These are phyloP conservation scores for Phaethornis superciliosus DNA, from an alignment of 2,113 vertebrate genomes.

Conservation along the genomic window DNA sequence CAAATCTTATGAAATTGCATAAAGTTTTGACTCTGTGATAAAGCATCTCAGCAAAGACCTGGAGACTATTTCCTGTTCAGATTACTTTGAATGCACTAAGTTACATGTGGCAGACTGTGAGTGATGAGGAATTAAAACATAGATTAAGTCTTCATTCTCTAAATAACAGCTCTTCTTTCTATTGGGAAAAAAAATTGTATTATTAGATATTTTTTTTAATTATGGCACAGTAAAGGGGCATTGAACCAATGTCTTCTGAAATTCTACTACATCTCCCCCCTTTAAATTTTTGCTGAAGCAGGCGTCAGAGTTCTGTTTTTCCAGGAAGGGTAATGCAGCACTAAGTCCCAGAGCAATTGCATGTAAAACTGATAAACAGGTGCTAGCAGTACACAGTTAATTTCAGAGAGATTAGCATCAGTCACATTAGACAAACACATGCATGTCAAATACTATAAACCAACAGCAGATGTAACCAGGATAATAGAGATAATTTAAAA, in stretches of 20 bases:
- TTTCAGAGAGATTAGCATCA: not conserved
- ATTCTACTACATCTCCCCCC: not conserved
- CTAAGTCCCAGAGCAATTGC: not conserved
- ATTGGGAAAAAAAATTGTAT: not conserved
- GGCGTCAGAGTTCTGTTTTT: not conserved
- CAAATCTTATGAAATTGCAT: not conserved
- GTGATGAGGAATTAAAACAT: not conserved
- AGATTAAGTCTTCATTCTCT: not conserved
- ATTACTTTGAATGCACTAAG: not conserved
- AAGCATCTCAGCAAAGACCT: not conserved
- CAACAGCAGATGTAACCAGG: not conserved
- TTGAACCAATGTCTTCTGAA: not conserved
- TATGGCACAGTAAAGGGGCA: not conserved
- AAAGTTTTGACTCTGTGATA: not conserved
- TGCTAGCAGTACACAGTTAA: not conserved
- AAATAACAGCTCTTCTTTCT: not conserved
- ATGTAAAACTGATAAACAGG: not conserved
- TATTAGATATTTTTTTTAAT: not conserved
- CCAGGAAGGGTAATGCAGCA: not conserved
- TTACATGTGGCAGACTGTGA: not conserved
- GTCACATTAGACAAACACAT: not conserved
- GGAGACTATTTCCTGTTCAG: not conserved
- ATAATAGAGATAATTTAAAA: not conserved
- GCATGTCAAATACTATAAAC: not conserved
- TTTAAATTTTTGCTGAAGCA: conserved; percentile 12